A percentile compares a stretch with the other conserved stretches of the same genome.
Evolutionary conservation across 2,888 invertebrate species (phyloP).

Genomic region (Carcina quercana): DNA sequence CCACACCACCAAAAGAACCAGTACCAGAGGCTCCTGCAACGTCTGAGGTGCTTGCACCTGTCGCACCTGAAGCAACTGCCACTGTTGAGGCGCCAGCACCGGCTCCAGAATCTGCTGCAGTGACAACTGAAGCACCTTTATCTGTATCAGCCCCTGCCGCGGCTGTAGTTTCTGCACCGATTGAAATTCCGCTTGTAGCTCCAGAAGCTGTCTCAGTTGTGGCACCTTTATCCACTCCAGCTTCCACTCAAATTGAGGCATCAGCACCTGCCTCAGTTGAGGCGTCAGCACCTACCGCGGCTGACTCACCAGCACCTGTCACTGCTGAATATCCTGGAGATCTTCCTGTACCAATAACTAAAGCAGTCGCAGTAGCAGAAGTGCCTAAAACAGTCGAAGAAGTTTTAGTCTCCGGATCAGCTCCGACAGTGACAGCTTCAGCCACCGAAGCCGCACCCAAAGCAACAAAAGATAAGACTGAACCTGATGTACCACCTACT

Average conservation of each 20-base stretch:
- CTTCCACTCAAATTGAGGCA: not conserved
- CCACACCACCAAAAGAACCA: constrained; percentile 15
- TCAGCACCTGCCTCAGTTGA: constrained; percentile 9
- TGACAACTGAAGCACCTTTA: constrained; percentile 6
- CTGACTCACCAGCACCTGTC: constrained; percentile 11
- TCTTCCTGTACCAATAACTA: constrained; percentile 3
- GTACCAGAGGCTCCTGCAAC: constrained; percentile 29
- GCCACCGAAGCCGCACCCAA: constrained; percentile 13
- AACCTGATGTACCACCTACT: constrained; percentile 21
- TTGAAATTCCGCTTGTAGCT: constrained; percentile 20
- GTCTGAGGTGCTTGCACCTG: constrained; percentile 22
- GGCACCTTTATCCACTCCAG: constrained; percentile 8
- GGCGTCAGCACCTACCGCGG: not conserved
- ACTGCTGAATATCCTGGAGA: constrained; percentile 13
- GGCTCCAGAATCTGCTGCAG: constrained; percentile 1
- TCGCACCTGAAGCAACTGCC: constrained; percentile 1
- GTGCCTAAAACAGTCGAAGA: constrained; percentile 9
- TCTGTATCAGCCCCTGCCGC: not conserved
- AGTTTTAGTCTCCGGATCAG: constrained; percentile 13
- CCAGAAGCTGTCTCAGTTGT: constrained; percentile 12
- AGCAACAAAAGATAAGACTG: constrained; percentile 21
- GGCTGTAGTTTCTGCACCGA: constrained; percentile 16
- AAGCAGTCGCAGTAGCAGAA: constrained; percentile 10
- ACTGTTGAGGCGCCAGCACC: constrained; percentile 7
- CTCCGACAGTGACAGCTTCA: constrained; percentile 15